Percentiles rank a stretch among this genome's conserved stretches.
phyloP scores from a whole-genome alignment of 2,888 invertebrate genomes.

The Furcula furcula region DNA sequence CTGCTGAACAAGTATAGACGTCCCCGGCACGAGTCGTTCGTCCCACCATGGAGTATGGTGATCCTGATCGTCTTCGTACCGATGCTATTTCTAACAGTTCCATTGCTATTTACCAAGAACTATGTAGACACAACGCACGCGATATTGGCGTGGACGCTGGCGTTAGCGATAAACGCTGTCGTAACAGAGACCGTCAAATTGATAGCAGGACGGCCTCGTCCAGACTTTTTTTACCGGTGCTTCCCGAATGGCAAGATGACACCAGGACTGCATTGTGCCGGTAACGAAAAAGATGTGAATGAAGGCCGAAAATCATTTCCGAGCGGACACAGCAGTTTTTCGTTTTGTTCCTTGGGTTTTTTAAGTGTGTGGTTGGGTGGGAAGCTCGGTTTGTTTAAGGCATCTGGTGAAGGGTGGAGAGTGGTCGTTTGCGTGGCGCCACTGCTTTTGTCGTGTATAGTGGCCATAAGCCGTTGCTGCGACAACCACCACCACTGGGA shows the following conservation, averaged over 20 bases:
- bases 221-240: conserved; percentile 91
- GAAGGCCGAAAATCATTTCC: conserved; percentile 94
- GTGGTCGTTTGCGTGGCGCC: conserved; percentile 83
- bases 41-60: conserved; percentile 84
- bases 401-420: conserved; percentile 83
- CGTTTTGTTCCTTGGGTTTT: conserved; percentile 89
- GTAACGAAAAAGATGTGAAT: conserved; percentile 78
- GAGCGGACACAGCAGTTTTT: conserved; percentile 92
- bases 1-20: conserved; percentile 86
- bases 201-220: conserved; percentile 86
- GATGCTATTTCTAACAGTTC: conserved; percentile 70
- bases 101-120: conserved; percentile 37
- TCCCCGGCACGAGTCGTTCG: conserved; percentile 85
- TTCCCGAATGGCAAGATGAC: conserved; percentile 86
- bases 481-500: conserved; percentile 96
- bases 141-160: conserved; percentile 81
- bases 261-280: conserved; percentile 82
- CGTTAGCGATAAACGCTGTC: conserved; percentile 83
- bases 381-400: conserved; percentile 82
- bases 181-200: conserved; percentile 83
- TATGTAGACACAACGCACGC: conserved; percentile 41
- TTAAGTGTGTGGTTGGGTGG: conserved; percentile 86
- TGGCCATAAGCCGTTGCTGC: conserved; percentile 89
- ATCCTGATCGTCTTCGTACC: conserved; percentile 83
- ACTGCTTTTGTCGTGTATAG: conserved; percentile 79